These are phyloP conservation scores for Spilosoma lubricipeda DNA, from an alignment of 2,888 invertebrate species.

Conservation along the genomic window DNA sequence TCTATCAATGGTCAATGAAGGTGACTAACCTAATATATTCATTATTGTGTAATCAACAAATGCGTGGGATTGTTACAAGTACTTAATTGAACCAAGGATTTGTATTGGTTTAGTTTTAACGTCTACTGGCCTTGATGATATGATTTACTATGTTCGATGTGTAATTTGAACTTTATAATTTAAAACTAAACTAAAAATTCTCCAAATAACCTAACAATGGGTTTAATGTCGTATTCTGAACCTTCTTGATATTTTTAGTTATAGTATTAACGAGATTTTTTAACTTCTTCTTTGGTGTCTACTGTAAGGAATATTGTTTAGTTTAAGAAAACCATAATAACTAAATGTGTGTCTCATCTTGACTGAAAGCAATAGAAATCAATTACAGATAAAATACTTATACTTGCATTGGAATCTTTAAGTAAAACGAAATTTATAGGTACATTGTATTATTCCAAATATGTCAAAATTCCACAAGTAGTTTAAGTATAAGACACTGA, in stretches of 20 bases:
- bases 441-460: neutral
- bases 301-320: neutral
- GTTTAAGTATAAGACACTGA: neutral
- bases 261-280: neutral
- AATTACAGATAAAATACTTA: neutral
- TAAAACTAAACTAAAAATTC: neutral
- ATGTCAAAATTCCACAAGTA: neutral
- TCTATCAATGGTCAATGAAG: constrained; percentile 18
- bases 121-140: neutral
- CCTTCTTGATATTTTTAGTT: neutral
- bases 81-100: neutral
- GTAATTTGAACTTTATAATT: neutral
- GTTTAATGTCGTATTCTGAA: neutral
- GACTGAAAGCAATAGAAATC: neutral
- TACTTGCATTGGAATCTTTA: neutral
- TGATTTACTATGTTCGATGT: neutral
- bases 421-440: neutral
- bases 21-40: constrained; percentile 19
- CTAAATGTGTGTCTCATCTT: neutral
- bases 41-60: constrained; percentile 17
- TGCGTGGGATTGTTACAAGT: constrained; percentile 5
- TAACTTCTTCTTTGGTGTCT: neutral
- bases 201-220: neutral
- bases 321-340: neutral
- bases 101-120: neutral